Percentiles rank a stretch among this genome's conserved stretches.
Evolutionary conservation across 2,888 invertebrate species (phyloP).

Genomic region (Lasioglossum vierecki): DNA sequence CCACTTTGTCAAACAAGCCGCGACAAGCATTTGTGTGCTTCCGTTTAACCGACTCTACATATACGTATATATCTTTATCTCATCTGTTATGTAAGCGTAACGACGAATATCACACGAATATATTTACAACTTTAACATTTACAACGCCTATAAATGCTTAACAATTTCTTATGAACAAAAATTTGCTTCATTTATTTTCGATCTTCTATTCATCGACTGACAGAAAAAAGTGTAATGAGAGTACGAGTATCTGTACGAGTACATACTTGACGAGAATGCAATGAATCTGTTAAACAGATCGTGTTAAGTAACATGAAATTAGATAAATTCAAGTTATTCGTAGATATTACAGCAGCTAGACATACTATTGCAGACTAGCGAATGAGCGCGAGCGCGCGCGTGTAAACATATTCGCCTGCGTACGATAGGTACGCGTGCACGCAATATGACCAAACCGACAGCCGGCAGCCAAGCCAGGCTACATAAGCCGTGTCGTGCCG

Average conservation of each 20-base stretch:
- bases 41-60: not conserved
- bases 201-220: not conserved
- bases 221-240: not conserved
- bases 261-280: not conserved
- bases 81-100: conserved; percentile 27
- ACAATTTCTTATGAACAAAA: not conserved
- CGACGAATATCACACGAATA: conserved; percentile 8
- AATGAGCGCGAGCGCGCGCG: conserved; percentile 6
- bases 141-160: not conserved
- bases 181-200: not conserved
- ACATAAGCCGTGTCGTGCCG: too few species aligned
- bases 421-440: conserved; percentile 38
- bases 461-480: not conserved
- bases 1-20: not conserved
- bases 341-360: not conserved
- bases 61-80: not conserved
- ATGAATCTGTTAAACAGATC: too few species aligned
- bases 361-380: not conserved
- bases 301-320: not conserved
- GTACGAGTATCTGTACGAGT: not conserved
- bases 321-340: not conserved
- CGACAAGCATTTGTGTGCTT: not conserved
- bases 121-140: not conserved
- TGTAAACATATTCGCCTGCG: conserved; percentile 41
- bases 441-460: conserved; percentile 27